Evolutionary conservation across 2,888 invertebrate species (phyloP), one percentile per base, ranked within the genome.

Genomic region (Troglohyphantes excavatus): DNA sequence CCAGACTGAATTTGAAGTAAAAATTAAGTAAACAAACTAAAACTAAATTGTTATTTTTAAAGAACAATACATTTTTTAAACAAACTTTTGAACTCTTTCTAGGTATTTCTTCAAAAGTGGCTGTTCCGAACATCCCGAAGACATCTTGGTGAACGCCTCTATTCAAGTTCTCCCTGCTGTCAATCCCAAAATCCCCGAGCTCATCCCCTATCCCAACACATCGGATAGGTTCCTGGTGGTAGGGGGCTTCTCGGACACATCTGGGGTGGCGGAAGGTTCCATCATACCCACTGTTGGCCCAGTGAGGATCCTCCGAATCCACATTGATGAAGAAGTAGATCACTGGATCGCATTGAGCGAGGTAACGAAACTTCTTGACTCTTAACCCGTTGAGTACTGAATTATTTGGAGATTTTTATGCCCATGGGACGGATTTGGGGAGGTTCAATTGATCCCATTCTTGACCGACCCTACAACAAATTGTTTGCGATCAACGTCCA

Each of bases 271-370:
- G 2, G 91, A 91, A 76, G 92, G 92, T 17, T 83, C 83, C 23
- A 76, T 91, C 19, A 78, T 91, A 7, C 89, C 91, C 7, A 53
- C 90, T 2, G 86, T 92, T 17, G 92, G 92, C n/a, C 95, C 95
- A 90, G 94, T 98, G 46, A 94, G 95, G 73, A 95, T 95, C 72
- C 93, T 98, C 91, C 95, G 98, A 70, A 94, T 98, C n/a, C 95
- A 95, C 89, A 96, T 98, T 19, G 96, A 96, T 91, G 95, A 95
- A 89, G 96, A 96, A 92, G 97, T 97, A 93, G 96, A 96, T 91
- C 97, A 96, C 93, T 98, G 98, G 98, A 97, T 96, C 5, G 96
- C 98, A 92, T 94, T 98, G 67, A 98, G 97, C 93, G 98, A 98
- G 95, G 97, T 97, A 76, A 89, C n/a, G n/a, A n/a, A n/a, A n/a